Conservation (phyloP, 2,113 vertebrate species). For the human (Homo sapiens) region GRCh38 chr3:89051501-89052000, state of each 20-base stretch:
- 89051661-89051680: neutral
- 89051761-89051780: neutral
- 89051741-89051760: neutral
- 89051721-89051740: neutral
- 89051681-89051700: conserved; percentile 1
- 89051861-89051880: neutral
- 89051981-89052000: neutral
- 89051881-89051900: neutral
- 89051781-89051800: conserved; percentile 39
- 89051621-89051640: neutral
- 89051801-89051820: conserved; percentile 12
- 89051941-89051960: conserved; percentile 23
- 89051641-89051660: neutral
- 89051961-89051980: conserved; percentile 5
- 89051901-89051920: conserved; percentile 10
- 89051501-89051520: neutral
- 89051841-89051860: neutral
- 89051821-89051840: conserved; percentile 3
- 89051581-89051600: neutral
- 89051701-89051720: neutral
- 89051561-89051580: neutral
- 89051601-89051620: neutral
- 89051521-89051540: neutral
- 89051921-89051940: conserved; percentile 24
- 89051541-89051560: neutral